Evolutionary conservation across 2,888 invertebrate species (phyloP).

Genomic region (Dromius quadrimaculatus): DNA sequence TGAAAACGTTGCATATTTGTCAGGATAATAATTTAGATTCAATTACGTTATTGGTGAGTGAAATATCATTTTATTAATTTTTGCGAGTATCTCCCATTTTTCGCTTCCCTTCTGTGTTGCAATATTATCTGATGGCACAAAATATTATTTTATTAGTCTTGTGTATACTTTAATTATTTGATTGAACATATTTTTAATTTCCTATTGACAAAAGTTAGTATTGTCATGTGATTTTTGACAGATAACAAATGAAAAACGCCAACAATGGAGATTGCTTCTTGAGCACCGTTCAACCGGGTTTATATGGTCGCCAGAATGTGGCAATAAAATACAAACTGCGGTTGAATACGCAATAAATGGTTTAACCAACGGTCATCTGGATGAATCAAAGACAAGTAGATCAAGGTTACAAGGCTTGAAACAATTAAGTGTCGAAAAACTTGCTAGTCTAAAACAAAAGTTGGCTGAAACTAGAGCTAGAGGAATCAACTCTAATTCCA

Average conservation of each 20-base stretch:
- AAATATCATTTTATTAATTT: no score
- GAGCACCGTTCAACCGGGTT: conserved; percentile 83
- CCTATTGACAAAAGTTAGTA: neutral
- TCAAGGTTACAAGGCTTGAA: conserved; percentile 75
- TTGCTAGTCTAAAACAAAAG: conserved; percentile 74
- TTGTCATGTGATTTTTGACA: no score
- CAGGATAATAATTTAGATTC: conserved; percentile 78
- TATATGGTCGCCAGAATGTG: conserved; percentile 72
- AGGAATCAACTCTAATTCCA: conserved; percentile 52
- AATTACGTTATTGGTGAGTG: conserved; percentile 75
- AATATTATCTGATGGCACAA: no score
- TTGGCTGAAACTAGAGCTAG: conserved; percentile 68
- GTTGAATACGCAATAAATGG: conserved; percentile 49
- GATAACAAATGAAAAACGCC: conserved; percentile 78
- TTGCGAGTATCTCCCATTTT: no score
- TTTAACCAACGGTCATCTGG: conserved; percentile 59
- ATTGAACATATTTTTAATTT: conserved; percentile 22
- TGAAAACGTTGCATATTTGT: conserved; percentile 76
- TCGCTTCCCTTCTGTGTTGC: no score
- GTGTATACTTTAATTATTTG: neutral
- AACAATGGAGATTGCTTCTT: conserved; percentile 85
- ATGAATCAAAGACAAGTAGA: conserved; percentile 64
- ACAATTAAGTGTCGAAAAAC: conserved; percentile 77
- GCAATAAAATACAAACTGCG: conserved; percentile 43
- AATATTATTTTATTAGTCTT: conserved; percentile 55